Evolutionary conservation across 2,113 vertebrate genomes (phyloP), one percentile per base, ranked within the genome.

Genomic region (Gymnorhina tibicen): DNA sequence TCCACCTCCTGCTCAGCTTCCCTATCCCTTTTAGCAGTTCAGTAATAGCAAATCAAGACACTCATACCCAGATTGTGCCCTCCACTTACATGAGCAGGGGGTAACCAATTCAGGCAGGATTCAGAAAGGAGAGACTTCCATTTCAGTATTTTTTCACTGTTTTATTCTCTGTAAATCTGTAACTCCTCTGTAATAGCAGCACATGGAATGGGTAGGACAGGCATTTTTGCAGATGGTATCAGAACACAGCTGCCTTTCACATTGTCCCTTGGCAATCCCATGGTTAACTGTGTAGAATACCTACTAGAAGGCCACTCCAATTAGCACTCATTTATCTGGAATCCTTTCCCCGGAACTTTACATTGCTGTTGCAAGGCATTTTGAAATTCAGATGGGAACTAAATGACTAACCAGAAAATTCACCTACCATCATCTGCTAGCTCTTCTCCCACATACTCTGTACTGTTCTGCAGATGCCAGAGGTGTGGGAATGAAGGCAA

Each of bases 1-100:
- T 97, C 79, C 80, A 80, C 90, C 95, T 96, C 91, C 91, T 93
- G 87, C 95, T 97, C 94, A 92, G 94, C 72, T 93, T 95, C 83
- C 33, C 44, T 76, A 95, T 94, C 39, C 87, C 22, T 92, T 95
- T 91, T 79, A 88, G 70, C 41, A 33, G 41, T 85, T 93, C 80
- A 90, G 83, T 91, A 95, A 93, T 96, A 94, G 87, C 90, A 94
- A 92, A 97, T 94, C 88, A 95, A 96, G 88, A 88, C 67, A 78
- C 88, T 95, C 88, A 81, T 77, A 87, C 39, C 53, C 75, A 92
- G 86, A 94, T 95, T 94, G 87, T 94, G 68, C 68, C 86, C 60
- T 96, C 63, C 78, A 93, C 88, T 96, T 96, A 78, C 35, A 81
- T 64, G 53, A 94, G 89, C 85, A 96, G 77, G 81, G 85, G 70